Evolutionary conservation across 2,888 invertebrate species (phyloP), one percentile per base, ranked within the genome.

Genomic region (Metopia argyrocephala): DNA sequence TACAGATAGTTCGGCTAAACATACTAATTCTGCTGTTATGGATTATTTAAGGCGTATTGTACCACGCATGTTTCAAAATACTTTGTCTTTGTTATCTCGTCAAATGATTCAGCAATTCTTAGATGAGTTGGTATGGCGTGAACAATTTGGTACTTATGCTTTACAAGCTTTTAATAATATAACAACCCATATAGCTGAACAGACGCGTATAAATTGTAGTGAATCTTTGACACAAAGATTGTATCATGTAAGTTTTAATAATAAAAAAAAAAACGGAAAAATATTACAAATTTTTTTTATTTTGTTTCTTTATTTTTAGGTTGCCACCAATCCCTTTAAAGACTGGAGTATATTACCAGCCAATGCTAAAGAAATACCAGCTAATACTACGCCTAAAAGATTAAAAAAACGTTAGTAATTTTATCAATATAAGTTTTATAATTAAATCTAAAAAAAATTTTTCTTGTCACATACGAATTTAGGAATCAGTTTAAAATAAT

Each of bases 61-160:
- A 2, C 97, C 97, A 0, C 93, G 96, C 86, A 96, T 97, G 96
- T 97, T 97, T 91, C 95, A 96, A 91, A 96, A 96, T 84, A 96
- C 96, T 0, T 90, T 97, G 6, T 96, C 96, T 9, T 89, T 96
- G 83, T 91, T 97, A 0, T 96, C 95, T 2, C 92, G 96, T 59
- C 95, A 95, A 90, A 95, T 96, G 88, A 96, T 97, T 85, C 97
- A 97, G 89, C 96, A 96, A 89, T 97, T 97, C 89, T 91, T 97
- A 83, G 97, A 97, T 88, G 97, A 97, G 87, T 90, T 97, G 20
- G 94, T 96, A 12, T 97, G 97, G 97, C 92, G 97, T 75, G 97
- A 97, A 89, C 94, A 95, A 87, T 97, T 93, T 87, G 97, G 96
- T 0, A 92, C 93, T 4, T 94, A 95, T 0, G 94, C 96, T 0